These are phyloP conservation scores for Micronycteris hirsuta DNA, from an alignment of 2,113 vertebrate genomes.

Conservation along the genomic window DNA sequence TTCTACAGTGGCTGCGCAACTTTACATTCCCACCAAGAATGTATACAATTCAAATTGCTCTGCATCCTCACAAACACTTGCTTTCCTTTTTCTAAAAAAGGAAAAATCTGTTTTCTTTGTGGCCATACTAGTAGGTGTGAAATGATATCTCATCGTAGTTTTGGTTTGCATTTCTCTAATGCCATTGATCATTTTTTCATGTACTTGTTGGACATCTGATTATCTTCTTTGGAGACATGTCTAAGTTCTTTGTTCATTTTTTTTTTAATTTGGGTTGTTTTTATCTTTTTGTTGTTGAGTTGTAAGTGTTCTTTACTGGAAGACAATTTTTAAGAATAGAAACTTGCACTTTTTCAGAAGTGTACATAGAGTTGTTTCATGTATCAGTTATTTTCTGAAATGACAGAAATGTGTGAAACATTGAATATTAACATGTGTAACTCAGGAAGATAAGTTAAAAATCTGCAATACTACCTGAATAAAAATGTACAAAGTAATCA, in stretches of 20 bases:
- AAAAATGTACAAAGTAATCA: constrained; percentile 17
- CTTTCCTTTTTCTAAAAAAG: background rate
- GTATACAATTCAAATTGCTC: background rate
- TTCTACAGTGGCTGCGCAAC: background rate
- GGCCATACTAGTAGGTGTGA: background rate
- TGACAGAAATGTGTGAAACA: background rate
- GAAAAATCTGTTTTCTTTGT: background rate
- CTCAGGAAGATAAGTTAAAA: constrained; percentile 19
- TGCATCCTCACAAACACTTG: background rate
- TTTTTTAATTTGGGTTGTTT: background rate
- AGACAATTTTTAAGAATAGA: background rate
- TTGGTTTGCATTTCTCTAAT: background rate
- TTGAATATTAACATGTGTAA: background rate
- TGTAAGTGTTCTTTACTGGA: background rate
- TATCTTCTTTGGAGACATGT: constrained; percentile 7
- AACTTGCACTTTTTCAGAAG: background rate
- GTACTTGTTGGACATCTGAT: background rate
- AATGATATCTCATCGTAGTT: background rate
- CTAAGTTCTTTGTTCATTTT: background rate
- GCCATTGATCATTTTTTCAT: background rate
- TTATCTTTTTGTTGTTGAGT: background rate
- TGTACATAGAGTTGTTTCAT: background rate
- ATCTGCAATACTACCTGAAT: background rate
- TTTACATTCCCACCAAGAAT: background rate
- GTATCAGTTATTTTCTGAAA: constrained; percentile 31